Evolutionary conservation across 2,797 vertebrate genomes (phyloP), one percentile per base, ranked within the genome.

Genomic region (Myripristis jacobus): DNA sequence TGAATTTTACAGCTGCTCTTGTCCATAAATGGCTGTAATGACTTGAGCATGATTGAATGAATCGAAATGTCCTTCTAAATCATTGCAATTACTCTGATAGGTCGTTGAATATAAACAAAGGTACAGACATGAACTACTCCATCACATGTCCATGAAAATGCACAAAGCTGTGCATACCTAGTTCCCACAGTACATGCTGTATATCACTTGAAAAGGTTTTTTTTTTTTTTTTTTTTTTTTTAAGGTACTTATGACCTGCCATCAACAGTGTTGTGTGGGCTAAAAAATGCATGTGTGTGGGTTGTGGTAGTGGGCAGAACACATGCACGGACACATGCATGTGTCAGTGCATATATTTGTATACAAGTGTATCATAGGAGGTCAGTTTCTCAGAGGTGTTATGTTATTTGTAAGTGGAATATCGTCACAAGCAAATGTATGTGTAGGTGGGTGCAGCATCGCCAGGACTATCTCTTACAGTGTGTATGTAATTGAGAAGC

Each of bases 11-110:
- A 73, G 66, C 73, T 59, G 67, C 56, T 81, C 63, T 68, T 48
- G 27, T 67, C 63, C 63, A 66, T 67, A 76, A 84, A 83, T 77
- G 69, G 68, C 73, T 69, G 47, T 78, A 85, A 83, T 77, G 70
- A 83, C 67, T 83, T 69, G n/a, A 13, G 44, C 18, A 7, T 63
- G 54, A 80, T 53, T 50, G 61, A 79, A 67, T 64, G 64, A 80
- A 70, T 53, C 48, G 47, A 6, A 1, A 76, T 82, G 66, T 71
- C 85, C 31, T 60, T 77, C 57, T 82, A 57, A 69, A 86, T 90
- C 68, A 75, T 70, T 82, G 75, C 81, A 85, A 85, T 84, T 80
- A 76, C 84, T 38, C 72, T 60, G 61, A 43, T 47, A 79, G 84
- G 88, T 87, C 78, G 82, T 41, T 24, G 68, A 70, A 78, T 77